Evolutionary conservation across 2,888 invertebrate genomes (phyloP), one percentile per base, ranked within the genome.

Genomic region (Eupithecia abbreviata): DNA sequence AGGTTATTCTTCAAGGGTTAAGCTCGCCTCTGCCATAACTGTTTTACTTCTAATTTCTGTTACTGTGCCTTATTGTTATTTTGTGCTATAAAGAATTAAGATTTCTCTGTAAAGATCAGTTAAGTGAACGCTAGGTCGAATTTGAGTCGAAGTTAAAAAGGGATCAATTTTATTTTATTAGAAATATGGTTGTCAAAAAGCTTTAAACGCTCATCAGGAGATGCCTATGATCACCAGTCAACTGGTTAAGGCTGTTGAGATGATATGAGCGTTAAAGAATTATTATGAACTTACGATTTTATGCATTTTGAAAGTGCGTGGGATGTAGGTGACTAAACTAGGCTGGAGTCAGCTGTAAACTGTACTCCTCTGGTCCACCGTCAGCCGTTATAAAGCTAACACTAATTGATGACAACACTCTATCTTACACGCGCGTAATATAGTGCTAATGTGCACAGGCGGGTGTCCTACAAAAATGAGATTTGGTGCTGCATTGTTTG

Each of bases 381-480:
- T 75, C 73, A 71, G 79, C 84, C 85, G 80, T 90, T 92, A 84
- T 92, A 92, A 91, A 90, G 84, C 85, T 86, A 83, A 84, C 85
- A 81, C 85, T 87, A 85, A 88, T 88, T 85, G 89, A 85, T 92
- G 91, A 86, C 92, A 90, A 91, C 90, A 92, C 89, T 86, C 81
- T 85, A 83, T 86, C 80, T 84, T 84, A 77, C 84, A 69, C 80
- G 78, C 81, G 82, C 87, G 88, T 90, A 91, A 91, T 84, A 83
- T 78, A 83, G 93, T 93, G 94, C 91, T 94, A 94, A 94, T 93
- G 80, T 86, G 87, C 84, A 88, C 85, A 88, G 85, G 84, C 84
- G 83, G 75, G 77, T 83, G 88, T 84, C 88, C 87, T 80, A 89
- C 86, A 84, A 87, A 76, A 88, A 83, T 84, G 80, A 81, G 73